phyloP scores from a whole-genome alignment of 2,888 invertebrate genomes.

The Mechanitis mazaeus region DNA sequence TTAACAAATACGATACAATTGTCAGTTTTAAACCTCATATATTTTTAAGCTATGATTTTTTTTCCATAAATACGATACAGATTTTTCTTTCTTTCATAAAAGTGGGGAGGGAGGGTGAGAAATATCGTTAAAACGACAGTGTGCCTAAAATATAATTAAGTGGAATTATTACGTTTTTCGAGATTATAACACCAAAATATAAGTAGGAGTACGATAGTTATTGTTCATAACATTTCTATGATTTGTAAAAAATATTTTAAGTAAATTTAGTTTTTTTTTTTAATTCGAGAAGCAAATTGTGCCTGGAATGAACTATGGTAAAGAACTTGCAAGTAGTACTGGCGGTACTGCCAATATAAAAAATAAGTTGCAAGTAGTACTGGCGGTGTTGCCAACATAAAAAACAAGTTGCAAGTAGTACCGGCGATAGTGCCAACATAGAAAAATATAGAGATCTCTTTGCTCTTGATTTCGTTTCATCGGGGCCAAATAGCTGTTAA shows the following conservation, averaged over 20 bases:
- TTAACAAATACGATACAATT: no score
- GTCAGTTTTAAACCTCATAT: no score
- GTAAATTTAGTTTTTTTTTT: constrained; percentile 4
- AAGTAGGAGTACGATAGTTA: constrained; percentile 32
- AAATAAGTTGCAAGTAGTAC: constrained; percentile 4
- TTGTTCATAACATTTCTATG: constrained; percentile 10
- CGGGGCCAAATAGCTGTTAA: constrained; percentile 72
- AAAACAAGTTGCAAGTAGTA: background rate
- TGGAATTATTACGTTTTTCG: constrained; percentile 40
- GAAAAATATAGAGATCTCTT: constrained; percentile 48
- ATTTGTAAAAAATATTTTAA: constrained; percentile 18
- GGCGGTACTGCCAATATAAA: constrained; percentile 8
- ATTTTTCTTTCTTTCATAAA: no score
- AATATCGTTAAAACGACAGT: constrained; percentile 22
- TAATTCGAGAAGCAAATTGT: constrained; percentile 2
- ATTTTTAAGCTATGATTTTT: no score
- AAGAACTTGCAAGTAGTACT: background rate
- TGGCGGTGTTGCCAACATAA: constrained; percentile 1
- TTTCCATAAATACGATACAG: no score
- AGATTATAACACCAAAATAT: constrained; percentile 71
- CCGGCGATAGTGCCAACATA: constrained; percentile 7
- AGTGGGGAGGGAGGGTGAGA: background rate
- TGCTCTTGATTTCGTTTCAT: constrained; percentile 61
- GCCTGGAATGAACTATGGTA: constrained; percentile 1
- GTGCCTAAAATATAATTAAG: constrained; percentile 40